Evolutionary conservation across 2,888 invertebrate species (phyloP), one percentile per base, ranked within the genome.

Genomic region (Synergus umbraculus): DNA sequence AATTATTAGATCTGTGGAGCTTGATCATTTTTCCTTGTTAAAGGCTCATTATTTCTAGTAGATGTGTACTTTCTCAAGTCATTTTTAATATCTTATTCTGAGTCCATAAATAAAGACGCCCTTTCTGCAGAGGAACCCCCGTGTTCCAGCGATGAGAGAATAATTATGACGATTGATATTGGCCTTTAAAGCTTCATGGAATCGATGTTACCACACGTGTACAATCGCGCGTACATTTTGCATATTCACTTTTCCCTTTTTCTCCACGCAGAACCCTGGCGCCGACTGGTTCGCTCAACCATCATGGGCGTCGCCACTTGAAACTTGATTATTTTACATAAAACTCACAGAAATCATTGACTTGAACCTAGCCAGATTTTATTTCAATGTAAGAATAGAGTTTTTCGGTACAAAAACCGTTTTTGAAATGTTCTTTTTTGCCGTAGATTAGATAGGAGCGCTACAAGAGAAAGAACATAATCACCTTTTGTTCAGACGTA

Each of bases 131-230:
- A 37, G 37, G 46, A 46, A 13, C 13, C 46, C 46, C 46, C 13
- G 13, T 46, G 46, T 46, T 46, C 46, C 13, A 54, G n/a, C 15
- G 73, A 54, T 49, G 9, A 46, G 4, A 15, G 46, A 69, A 69
- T 49, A 49, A 69, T 29, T 69, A 49, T 49, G 29, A 46, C 73
- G 37, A 54, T 73, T 49, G 54, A 73, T 73, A 54, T 12, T 73
- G 49, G 73, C 37, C 37, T 44, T 49, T 49, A 73, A 78, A 76
- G 78, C 76, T 67, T 79, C 83, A 79, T 80, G 81, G 82, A 87
- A 87, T 87, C 85, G 84, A 87, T 85, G 85, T 87, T 86, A 86
- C 86, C 86, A 85, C 87, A 82, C 85, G 84, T 86, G 87, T 86
- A 85, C 81, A 81, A 86, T 83, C 78, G 81, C 83, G 78, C 73